Conservation (phyloP, 1,140 invertebrate genomes). For the Drosophila oshimai region DNA sequence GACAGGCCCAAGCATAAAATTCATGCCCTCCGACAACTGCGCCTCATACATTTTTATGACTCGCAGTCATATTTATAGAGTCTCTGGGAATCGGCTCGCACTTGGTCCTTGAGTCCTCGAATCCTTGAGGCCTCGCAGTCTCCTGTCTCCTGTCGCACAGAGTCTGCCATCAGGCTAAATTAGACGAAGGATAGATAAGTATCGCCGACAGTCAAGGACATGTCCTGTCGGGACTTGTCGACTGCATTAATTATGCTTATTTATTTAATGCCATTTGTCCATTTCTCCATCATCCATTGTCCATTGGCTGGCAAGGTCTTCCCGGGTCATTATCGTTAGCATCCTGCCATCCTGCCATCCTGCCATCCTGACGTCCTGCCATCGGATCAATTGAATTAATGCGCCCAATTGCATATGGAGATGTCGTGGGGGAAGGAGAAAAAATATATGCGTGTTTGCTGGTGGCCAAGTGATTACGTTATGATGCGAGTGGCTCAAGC, state of each 20-base stretch:
- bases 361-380: neutral
- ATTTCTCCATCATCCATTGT: neutral
- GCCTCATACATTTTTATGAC: conserved; percentile 51
- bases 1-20: conserved; percentile 10
- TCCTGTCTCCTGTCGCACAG: neutral
- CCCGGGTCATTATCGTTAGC: conserved; percentile 27
- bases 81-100: neutral
- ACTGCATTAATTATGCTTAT: conserved; percentile 51
- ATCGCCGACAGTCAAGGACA: conserved; percentile 1
- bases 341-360: neutral
- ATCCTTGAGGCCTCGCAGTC: too few relatives aligned
- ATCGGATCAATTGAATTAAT: conserved; percentile 40
- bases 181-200: neutral
- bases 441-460: neutral
- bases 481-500: conserved; percentile 15
- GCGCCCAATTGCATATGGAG: conserved; percentile 21
- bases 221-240: conserved; percentile 3
- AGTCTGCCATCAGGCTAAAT: conserved; percentile 18
- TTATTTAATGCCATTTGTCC: conserved; percentile 35
- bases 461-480: conserved; percentile 20
- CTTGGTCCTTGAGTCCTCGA: neutral
- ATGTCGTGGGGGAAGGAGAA: too few relatives aligned
- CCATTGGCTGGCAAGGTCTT: neutral
- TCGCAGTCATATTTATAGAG: conserved; percentile 38
- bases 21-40: conserved; percentile 32